Conservation (phyloP, 2,113 vertebrate species). For the Hydrochoerus hydrochaeris region DNA sequence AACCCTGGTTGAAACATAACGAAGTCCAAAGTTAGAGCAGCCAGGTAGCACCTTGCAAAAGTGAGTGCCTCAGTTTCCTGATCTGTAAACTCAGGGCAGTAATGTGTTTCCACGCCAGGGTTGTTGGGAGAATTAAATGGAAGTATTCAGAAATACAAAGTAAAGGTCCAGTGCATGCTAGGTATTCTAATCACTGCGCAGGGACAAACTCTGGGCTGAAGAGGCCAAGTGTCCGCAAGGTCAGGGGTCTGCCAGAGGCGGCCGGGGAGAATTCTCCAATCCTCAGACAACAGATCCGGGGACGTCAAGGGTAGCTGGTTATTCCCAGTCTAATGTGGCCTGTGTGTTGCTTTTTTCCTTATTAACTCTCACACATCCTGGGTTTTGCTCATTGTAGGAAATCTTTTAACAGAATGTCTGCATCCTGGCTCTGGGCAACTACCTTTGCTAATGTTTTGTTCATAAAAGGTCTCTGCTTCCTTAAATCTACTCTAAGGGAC, state of each 20-base stretch:
- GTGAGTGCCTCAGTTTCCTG: background rate
- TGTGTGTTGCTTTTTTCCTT: background rate
- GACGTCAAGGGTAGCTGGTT: background rate
- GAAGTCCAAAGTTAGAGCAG: background rate
- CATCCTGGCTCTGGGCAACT: background rate
- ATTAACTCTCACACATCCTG: background rate
- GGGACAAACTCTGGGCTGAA: background rate
- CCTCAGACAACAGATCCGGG: background rate
- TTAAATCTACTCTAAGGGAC: background rate
- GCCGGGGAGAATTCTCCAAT: background rate
- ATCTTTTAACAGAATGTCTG: slow-evolving; percentile 32
- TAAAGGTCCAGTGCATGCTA: background rate
- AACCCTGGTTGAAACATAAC: background rate
- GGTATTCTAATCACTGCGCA: background rate
- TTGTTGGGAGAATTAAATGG: background rate
- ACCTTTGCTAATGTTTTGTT: slow-evolving; percentile 31
- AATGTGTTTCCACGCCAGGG: background rate
- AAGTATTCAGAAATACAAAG: background rate
- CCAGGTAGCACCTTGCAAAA: background rate
- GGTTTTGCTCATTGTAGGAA: slow-evolving; percentile 36
- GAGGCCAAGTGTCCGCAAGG: background rate
- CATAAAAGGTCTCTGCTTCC: slow-evolving; percentile 27
- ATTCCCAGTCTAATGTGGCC: background rate
- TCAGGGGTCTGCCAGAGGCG: background rate
- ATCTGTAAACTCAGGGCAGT: background rate